Evolutionary conservation across 2,113 vertebrate genomes (phyloP).

Genomic region (Silurus meridionalis): DNA sequence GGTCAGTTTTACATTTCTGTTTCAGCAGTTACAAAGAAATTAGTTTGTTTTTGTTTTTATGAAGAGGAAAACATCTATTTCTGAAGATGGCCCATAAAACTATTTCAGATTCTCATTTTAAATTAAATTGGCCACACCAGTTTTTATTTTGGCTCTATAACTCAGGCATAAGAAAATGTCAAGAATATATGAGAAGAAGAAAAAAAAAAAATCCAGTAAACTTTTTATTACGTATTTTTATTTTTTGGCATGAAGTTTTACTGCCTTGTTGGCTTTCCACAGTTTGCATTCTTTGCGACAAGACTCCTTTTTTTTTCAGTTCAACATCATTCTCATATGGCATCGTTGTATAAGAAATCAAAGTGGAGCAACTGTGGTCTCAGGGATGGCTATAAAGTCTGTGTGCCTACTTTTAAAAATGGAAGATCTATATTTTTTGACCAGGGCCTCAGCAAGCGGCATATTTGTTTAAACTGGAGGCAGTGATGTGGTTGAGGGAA

Average conservation of each 20-base stretch:
- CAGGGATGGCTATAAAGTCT: constrained; percentile 43
- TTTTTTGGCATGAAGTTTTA: constrained; percentile 27
- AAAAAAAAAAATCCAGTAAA: constrained; percentile 50
- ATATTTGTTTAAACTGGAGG: constrained; percentile 70
- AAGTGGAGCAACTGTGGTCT: constrained; percentile 46
- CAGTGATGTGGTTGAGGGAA: constrained; percentile 66
- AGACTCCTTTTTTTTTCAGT: constrained; percentile 18
- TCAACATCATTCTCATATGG: neutral
- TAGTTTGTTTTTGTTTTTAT: constrained; percentile 32
- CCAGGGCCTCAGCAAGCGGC: constrained; percentile 48
- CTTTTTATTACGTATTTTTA: constrained; percentile 32
- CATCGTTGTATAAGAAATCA: constrained; percentile 30
- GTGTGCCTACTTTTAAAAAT: constrained; percentile 55
- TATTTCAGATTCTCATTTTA: constrained; percentile 41
- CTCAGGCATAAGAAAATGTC: constrained; percentile 37
- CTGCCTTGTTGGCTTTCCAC: constrained; percentile 18
- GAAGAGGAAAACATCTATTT: constrained; percentile 35
- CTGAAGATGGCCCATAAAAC: constrained; percentile 47
- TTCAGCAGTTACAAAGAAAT: constrained; percentile 34
- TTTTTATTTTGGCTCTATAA: constrained; percentile 37
- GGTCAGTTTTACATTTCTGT: neutral
- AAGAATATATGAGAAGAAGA: neutral
- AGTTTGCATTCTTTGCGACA: neutral
- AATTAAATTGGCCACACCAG: constrained; percentile 36
- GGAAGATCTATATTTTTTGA: constrained; percentile 64